phyloP scores from a whole-genome alignment of 2,797 vertebrate species.

The Myotis planiceps region DNA sequence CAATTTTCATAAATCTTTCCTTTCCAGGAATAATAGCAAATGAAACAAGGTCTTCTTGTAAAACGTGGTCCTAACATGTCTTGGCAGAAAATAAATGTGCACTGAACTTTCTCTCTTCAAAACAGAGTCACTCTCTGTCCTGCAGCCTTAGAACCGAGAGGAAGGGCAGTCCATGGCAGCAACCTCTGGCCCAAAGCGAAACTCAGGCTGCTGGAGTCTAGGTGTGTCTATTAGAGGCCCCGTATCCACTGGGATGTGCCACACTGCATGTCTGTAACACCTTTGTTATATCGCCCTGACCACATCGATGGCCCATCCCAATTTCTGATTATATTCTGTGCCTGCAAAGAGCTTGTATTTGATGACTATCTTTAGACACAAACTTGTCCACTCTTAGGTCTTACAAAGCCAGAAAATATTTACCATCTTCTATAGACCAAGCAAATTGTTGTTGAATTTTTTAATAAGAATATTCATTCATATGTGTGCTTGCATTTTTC shows the following conservation, averaged over 20 bases:
- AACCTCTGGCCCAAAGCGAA: background rate
- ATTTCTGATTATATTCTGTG: background rate
- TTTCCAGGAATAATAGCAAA: constrained; percentile 25
- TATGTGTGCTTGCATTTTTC: too few species aligned
- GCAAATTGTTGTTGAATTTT: background rate
- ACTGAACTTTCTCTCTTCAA: background rate
- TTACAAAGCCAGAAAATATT: constrained; percentile 35
- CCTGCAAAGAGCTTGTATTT: background rate
- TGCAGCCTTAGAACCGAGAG: background rate
- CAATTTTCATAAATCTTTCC: background rate
- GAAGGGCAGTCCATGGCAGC: background rate
- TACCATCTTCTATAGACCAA: background rate
- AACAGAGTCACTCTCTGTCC: background rate
- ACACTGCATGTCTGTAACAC: background rate
- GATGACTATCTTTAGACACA: constrained; percentile 37
- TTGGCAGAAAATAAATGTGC: background rate
- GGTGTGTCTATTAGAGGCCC: background rate
- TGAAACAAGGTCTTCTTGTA: background rate
- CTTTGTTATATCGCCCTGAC: background rate
- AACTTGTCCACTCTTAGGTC: constrained; percentile 15
- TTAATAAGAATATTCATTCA: too few species aligned
- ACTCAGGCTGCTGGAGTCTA: background rate
- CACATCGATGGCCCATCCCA: background rate
- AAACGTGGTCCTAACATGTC: constrained; percentile 23
- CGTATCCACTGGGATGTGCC: background rate